These are phyloP conservation scores for Crotophaga sulcirostris DNA, from an alignment of 2,113 vertebrate species.

Conservation along the genomic window DNA sequence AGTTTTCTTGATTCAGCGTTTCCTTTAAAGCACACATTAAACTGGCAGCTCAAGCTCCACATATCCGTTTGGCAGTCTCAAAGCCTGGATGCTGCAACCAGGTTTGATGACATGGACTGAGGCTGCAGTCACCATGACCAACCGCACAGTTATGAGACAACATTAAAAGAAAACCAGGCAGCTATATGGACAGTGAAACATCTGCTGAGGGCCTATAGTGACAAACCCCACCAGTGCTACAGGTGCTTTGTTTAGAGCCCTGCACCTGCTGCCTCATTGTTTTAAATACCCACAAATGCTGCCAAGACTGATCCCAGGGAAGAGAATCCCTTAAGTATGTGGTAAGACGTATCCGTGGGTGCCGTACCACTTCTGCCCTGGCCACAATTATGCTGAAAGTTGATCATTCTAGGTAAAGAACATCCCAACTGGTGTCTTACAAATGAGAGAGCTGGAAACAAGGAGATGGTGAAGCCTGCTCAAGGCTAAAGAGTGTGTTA, in stretches of 20 bases:
- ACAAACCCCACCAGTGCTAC: neutral
- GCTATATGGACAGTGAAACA: rapidly evolving
- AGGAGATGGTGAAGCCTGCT: neutral
- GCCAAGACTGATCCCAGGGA: neutral
- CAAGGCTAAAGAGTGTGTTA: neutral
- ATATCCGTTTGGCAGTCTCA: neutral
- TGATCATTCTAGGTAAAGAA: neutral
- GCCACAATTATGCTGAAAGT: neutral
- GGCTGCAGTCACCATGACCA: neutral
- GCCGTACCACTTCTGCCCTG: neutral
- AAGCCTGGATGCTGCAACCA: neutral
- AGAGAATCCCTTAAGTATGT: neutral
- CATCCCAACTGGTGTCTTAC: neutral
- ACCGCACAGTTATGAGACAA: neutral
- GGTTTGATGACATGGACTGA: neutral
- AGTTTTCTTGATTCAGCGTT: neutral
- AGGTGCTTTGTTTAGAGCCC: neutral
- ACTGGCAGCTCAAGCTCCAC: neutral
- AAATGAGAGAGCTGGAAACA: neutral
- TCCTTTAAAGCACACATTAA: neutral
- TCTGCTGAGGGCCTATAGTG: neutral
- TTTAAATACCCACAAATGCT: neutral
- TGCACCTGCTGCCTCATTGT: neutral
- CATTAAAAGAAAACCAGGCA: neutral
- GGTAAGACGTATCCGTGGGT: neutral